Percentiles rank a stretch among this genome's conserved stretches.
Conservation (phyloP, 1,140 invertebrate species). For the Apis florea region DNA sequence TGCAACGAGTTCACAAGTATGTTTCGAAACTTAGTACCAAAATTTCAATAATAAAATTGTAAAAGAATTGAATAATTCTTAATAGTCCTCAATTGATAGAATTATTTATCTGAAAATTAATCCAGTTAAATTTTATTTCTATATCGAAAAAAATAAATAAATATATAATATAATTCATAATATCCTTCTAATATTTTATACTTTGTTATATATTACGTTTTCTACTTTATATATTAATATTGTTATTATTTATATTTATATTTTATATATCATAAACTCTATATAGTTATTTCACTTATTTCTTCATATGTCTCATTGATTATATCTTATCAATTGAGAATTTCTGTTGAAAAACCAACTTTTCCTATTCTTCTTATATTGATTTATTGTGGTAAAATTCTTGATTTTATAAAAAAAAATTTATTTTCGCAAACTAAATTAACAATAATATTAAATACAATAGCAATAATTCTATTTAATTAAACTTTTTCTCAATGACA, state of each 20-base stretch:
- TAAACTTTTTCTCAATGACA: not conserved
- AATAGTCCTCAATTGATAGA: not conserved
- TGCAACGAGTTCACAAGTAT: conserved; percentile 55
- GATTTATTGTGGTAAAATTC: not conserved
- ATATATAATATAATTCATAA: not conserved
- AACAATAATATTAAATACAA: not conserved
- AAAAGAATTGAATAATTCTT: not conserved
- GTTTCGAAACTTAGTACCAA: not conserved
- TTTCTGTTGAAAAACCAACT: not conserved
- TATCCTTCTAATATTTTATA: not conserved
- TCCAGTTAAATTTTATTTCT: not conserved
- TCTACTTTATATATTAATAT: not conserved
- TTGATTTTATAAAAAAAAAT: not conserved
- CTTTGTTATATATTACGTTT: not conserved
- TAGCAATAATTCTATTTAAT: not conserved
- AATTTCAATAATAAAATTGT: not conserved
- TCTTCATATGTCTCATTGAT: not conserved
- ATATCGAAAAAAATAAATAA: not conserved
- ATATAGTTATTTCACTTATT: not conserved
- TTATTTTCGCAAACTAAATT: not conserved
- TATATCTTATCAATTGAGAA: not conserved
- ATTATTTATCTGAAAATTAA: not conserved
- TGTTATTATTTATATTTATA: not conserved
- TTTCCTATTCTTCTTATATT: not conserved
- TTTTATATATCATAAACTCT: not conserved